phyloP scores from a whole-genome alignment of 2,797 vertebrate genomes.

The Octomys mimax region DNA sequence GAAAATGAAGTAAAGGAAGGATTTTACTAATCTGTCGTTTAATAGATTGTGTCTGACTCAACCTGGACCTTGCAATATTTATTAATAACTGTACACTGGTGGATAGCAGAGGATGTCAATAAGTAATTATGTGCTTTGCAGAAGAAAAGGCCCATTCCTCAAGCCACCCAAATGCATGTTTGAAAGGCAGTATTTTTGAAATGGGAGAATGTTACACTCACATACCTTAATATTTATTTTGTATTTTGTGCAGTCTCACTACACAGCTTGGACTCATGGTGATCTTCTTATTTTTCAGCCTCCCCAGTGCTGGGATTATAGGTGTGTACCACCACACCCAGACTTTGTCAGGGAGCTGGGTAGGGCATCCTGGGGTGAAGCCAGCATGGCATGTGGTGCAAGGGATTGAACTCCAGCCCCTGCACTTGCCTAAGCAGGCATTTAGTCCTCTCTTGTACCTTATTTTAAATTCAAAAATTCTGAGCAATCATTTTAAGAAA shows the following conservation, averaged over 20 bases:
- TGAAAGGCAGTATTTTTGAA: conserved; percentile 38
- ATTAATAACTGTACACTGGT: conserved; percentile 54
- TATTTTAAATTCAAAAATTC: conserved; percentile 57
- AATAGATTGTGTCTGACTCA: conserved; percentile 15
- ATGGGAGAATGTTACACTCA: conserved; percentile 2
- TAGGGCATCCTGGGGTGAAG: too few relatives aligned
- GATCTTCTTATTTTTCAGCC: too few relatives aligned
- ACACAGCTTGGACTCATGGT: too few relatives aligned
- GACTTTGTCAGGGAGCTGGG: too few relatives aligned
- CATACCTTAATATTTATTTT: neutral
- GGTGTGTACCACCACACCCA: too few relatives aligned
- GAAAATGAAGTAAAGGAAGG: neutral
- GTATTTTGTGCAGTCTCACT: too few relatives aligned
- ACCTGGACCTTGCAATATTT: conserved; percentile 41
- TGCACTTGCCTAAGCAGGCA: too few relatives aligned
- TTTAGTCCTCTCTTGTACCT: neutral
- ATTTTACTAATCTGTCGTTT: conserved; percentile 32
- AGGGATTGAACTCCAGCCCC: too few relatives aligned
- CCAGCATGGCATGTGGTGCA: too few relatives aligned
- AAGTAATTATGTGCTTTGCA: conserved; percentile 59
- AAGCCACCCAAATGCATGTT: conserved; percentile 22
- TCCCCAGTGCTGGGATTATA: too few relatives aligned
- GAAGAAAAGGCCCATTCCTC: conserved; percentile 28
- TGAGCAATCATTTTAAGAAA: conserved; percentile 60
- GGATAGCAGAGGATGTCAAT: conserved; percentile 64